A percentile compares a stretch with the other conserved stretches of the same genome.
Conservation (phyloP, 2,888 invertebrate genomes). For the Vesta saturnalis region DNA sequence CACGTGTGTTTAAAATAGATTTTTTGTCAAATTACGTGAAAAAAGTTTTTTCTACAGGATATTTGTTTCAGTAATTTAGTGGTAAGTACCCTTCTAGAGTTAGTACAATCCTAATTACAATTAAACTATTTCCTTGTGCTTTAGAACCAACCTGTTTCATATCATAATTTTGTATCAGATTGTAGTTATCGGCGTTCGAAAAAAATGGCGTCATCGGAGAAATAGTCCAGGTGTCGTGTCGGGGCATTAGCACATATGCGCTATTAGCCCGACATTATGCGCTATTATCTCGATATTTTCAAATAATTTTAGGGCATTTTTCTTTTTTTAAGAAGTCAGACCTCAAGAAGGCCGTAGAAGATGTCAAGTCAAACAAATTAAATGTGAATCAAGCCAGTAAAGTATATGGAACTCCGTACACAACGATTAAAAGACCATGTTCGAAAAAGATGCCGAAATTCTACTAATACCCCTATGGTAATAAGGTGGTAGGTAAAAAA, state of each 20-base stretch:
- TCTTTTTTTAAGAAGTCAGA: neutral
- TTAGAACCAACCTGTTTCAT: too few species aligned
- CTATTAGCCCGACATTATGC: too few species aligned
- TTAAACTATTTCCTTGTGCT: too few species aligned
- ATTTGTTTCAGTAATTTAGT: neutral
- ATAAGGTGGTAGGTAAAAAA: neutral
- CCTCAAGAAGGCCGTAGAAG: neutral
- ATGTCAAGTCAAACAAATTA: neutral
- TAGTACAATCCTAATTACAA: too few species aligned
- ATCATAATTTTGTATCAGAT: constrained; percentile 1
- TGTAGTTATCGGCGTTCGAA: neutral
- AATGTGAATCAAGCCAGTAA: too few species aligned
- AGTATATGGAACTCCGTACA: neutral
- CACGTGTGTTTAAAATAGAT: neutral
- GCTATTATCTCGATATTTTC: neutral
- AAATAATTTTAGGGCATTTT: neutral
- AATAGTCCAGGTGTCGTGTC: constrained; percentile 1
- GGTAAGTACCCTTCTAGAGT: too few species aligned
- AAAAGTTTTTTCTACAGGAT: neutral
- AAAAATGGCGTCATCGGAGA: neutral
- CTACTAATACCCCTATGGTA: neutral
- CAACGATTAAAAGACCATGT: neutral
- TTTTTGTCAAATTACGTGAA: constrained; percentile 2
- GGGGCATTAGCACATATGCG: constrained; percentile 1
- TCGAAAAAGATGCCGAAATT: neutral